Evolutionary conservation across 2,797 vertebrate species (phyloP).

Genomic region (Labeo calbasu): DNA sequence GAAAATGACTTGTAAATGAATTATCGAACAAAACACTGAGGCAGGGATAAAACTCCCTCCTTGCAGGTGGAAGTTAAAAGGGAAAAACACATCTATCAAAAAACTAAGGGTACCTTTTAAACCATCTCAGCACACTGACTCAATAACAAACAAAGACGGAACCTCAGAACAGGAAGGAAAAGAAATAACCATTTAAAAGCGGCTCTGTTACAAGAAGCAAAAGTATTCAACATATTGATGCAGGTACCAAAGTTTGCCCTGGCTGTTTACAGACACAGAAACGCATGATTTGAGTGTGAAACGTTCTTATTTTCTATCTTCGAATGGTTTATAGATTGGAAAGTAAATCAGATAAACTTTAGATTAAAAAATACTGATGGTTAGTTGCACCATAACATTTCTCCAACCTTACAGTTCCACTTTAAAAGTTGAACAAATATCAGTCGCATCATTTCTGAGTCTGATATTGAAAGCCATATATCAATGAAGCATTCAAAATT

Average conservation of each 20-base stretch:
- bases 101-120: constrained; percentile 47
- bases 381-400: neutral
- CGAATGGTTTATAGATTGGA: constrained; percentile 32
- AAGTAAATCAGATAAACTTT: constrained; percentile 17
- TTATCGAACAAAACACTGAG: constrained; percentile 49
- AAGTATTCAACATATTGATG: constrained; percentile 22
- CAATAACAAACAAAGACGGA: constrained; percentile 30
- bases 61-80: constrained; percentile 37
- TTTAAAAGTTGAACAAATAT: constrained; percentile 28
- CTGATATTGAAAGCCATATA: constrained; percentile 22
- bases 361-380: neutral
- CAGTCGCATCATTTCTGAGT: neutral
- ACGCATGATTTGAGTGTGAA: constrained; percentile 12
- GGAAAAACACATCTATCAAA: constrained; percentile 50
- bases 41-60: constrained; percentile 2
- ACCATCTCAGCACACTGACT: constrained; percentile 31
- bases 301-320: neutral
- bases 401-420: neutral
- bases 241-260: neutral
- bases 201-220: constrained; percentile 30
- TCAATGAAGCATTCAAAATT: constrained; percentile 27
- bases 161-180: constrained; percentile 10
- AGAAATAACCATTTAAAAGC: constrained; percentile 13
- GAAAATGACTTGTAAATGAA: constrained; percentile 57
- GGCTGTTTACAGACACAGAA: constrained; percentile 23